These are phyloP conservation scores for Tethea ocularis DNA, from an alignment of 2,888 invertebrate genomes.

Conservation along the genomic window DNA sequence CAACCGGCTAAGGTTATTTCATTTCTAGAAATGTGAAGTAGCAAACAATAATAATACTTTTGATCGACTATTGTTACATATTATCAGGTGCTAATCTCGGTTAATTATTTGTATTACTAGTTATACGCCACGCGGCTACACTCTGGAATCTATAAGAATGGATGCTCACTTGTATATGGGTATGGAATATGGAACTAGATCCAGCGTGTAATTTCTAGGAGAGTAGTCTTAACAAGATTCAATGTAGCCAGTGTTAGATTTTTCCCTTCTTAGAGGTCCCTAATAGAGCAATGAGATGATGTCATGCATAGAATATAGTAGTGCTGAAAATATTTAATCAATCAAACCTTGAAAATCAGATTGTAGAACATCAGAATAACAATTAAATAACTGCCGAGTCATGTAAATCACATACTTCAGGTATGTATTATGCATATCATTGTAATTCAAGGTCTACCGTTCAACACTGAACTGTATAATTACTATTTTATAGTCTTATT, in stretches of 20 bases:
- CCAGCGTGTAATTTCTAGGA: too few relatives aligned
- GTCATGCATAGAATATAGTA: too few relatives aligned
- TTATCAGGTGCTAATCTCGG: not conserved
- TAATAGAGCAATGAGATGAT: too few relatives aligned
- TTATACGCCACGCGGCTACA: too few relatives aligned
- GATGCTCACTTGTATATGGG: too few relatives aligned
- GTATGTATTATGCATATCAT: not conserved
- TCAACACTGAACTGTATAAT: not conserved
- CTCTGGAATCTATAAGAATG: too few relatives aligned
- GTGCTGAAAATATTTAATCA: too few relatives aligned
- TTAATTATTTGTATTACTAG: not conserved
- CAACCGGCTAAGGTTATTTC: constrained; percentile 21
- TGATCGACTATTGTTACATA: not conserved
- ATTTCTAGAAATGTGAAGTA: constrained; percentile 21
- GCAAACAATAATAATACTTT: not conserved
- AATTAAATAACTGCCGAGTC: not conserved
- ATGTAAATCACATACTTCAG: not conserved
- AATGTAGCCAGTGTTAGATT: too few relatives aligned
- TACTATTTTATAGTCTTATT: not conserved
- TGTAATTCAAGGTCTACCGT: not conserved
- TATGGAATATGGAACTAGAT: too few relatives aligned
- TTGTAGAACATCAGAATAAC: not conserved
- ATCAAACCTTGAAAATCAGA: too few relatives aligned
- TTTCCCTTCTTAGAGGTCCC: too few relatives aligned
- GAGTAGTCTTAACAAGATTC: too few relatives aligned